Percentiles rank a stretch among this genome's conserved stretches.
Conservation (phyloP, 2,113 vertebrate species). For the Tragelaphus imberbis region DNA sequence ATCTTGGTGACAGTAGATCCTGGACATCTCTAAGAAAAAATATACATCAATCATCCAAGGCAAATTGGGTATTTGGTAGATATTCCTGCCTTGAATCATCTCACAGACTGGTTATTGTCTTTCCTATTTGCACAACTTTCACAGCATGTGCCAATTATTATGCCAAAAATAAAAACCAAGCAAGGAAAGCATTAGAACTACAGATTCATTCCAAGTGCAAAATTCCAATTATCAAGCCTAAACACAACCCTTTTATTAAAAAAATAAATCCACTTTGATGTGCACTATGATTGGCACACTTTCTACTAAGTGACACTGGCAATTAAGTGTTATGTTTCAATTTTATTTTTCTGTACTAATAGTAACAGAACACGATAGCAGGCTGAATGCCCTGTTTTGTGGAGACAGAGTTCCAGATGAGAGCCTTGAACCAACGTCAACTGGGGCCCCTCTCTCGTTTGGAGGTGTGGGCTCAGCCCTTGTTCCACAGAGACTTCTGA, state of each 20-base stretch:
- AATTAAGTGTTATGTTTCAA: constrained; percentile 5
- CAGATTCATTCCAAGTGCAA: constrained; percentile 49
- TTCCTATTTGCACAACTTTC: constrained; percentile 18
- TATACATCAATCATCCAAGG: neutral
- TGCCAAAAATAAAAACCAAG: constrained; percentile 52
- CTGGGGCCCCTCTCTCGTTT: neutral
- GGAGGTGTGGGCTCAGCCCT: neutral
- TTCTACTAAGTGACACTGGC: constrained; percentile 41
- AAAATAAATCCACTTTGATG: constrained; percentile 48
- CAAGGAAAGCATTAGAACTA: constrained; percentile 51
- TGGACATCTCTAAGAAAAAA: neutral
- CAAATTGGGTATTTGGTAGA: neutral
- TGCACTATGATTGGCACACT: constrained; percentile 33
- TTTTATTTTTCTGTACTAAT: neutral
- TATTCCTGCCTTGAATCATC: neutral
- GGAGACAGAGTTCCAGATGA: neutral
- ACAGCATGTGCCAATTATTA: constrained; percentile 47
- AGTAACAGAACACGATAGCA: neutral
- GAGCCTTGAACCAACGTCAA: neutral
- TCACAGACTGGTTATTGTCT: constrained; percentile 11
- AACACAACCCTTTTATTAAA: constrained; percentile 47
- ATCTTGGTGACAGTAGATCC: neutral
- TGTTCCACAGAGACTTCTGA: neutral
- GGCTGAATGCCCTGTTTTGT: neutral
- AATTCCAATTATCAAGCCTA: constrained; percentile 62